Evolutionary conservation across 2,113 vertebrate species (phyloP).

Genomic region (Bubo scandiacus): DNA sequence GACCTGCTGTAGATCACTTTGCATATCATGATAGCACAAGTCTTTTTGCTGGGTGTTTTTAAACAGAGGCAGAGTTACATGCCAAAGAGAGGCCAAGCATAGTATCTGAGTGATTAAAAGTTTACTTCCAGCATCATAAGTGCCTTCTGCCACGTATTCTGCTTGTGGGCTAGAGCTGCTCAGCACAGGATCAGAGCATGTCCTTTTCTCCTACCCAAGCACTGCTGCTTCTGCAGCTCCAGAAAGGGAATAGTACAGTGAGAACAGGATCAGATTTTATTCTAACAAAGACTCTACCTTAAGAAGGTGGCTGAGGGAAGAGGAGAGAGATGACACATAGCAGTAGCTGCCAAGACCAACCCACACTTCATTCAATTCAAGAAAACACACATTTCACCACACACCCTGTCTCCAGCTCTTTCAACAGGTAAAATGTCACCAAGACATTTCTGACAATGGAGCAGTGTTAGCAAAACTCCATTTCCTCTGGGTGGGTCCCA

Average conservation of each 20-base stretch:
- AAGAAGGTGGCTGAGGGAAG: background rate
- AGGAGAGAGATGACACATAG: background rate
- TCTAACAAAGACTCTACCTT: background rate
- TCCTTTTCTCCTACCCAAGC: background rate
- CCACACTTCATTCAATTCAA: background rate
- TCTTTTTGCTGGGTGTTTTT: conserved; percentile 12
- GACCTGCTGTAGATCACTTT: background rate
- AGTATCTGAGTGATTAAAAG: background rate
- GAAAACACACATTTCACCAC: background rate
- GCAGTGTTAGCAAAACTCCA: background rate
- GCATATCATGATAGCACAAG: background rate
- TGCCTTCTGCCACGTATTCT: background rate
- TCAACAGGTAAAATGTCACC: background rate
- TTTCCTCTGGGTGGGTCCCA: background rate
- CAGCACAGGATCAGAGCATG: background rate
- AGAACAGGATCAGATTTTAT: background rate
- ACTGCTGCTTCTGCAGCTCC: background rate
- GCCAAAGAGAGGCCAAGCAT: background rate
- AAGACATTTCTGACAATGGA: background rate
- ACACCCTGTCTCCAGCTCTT: background rate
- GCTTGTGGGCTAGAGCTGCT: background rate
- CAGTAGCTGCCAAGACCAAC: background rate
- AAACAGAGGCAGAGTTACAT: conserved; percentile 12
- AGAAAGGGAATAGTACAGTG: background rate
- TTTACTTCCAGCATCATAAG: background rate